Base-by-base conservation (phyloP, 2,888 invertebrate species). In the Mesodorylaimus sp. region DNA sequence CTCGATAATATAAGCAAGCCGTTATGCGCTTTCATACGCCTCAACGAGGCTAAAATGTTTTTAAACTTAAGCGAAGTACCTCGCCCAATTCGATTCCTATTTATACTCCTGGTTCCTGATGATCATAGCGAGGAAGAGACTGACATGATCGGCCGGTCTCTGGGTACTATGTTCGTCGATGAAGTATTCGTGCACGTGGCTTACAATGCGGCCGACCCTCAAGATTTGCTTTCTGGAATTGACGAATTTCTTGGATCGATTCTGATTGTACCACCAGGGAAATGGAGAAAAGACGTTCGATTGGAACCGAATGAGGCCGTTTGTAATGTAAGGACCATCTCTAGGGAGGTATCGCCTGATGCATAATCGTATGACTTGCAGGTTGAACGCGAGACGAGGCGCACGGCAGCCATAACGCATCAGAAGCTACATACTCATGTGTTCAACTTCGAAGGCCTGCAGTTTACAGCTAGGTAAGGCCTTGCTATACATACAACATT, bases 141-240 rank as follows among this genome's bases (percentile, higher is more conserved):
- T 60, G 66, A 47, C 56, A 60, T 50, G 63, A 61, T 69, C 44
- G 68, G 69, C 3, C 55, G 67, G 19, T 62, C 65, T n/a, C 61
- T 68, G 59, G 67, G 66, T 26, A 64, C 66, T 1, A 55, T 69
- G 13, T 85, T 91, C 85, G 87, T 88, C 0, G 91, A 91, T 68
- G 89, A 93, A 73, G 56, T 88, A 61, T 88, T 88, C 66, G 86
- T 87, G 64, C 86, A 88, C 70, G 85, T 88, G 13, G 87, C 87
- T 2, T 88, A 88, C 66, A 77, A 83, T 60, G 85, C 86, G 0
- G 79, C 78, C 57, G 83, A 81, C 67, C 75, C 83, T 53, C 81
- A 84, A 64, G 89, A 93, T 66, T 72, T 93, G 48, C 68, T 91
- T 56, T 83, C 87, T 3, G 91, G 88, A 2, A 79, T 91, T 48